phyloP scores from a whole-genome alignment of 2,888 invertebrate genomes.

The Drosophila mimetica region DNA sequence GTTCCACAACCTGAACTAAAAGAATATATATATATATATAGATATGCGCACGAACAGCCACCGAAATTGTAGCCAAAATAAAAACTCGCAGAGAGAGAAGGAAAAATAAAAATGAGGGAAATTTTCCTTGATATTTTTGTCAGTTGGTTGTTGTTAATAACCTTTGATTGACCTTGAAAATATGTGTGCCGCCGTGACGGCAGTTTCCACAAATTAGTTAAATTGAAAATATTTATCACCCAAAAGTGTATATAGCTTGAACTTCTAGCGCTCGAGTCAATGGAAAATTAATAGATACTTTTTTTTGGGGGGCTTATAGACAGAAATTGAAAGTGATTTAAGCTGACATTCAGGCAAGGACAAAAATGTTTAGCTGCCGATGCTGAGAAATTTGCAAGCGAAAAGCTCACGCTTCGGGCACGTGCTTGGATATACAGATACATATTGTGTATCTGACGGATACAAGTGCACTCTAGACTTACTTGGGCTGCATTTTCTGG shows the following conservation, averaged over 20 bases:
- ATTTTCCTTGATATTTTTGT: constrained; percentile 62
- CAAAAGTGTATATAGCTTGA: constrained; percentile 19
- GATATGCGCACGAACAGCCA: constrained; percentile 18
- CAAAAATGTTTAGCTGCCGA: constrained; percentile 55
- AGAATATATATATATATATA: constrained; percentile 24
- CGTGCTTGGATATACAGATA: constrained; percentile 33
- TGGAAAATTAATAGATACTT: constrained; percentile 45
- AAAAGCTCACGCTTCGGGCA: constrained; percentile 61
- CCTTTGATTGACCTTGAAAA: constrained; percentile 81
- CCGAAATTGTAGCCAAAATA: constrained; percentile 36
- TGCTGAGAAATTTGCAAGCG: constrained; percentile 35
- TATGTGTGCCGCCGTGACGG: constrained; percentile 47
- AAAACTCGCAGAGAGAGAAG: constrained; percentile 37
- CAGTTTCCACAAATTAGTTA: constrained; percentile 56
- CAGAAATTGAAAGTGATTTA: constrained; percentile 52
- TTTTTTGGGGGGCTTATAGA: constrained; percentile 6
- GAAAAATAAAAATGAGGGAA: constrained; percentile 47
- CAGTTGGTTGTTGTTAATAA: constrained; percentile 67
- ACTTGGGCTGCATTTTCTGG: constrained; percentile 23
- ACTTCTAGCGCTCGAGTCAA: constrained; percentile 22
- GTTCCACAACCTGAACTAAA: constrained; percentile 39
- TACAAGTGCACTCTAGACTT: constrained; percentile 35
- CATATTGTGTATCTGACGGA: constrained; percentile 52
- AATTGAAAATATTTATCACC: constrained; percentile 58
- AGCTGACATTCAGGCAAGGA: constrained; percentile 79